These are phyloP conservation scores for Uloborus plumipes DNA, from an alignment of 2,888 invertebrate genomes.

Conservation along the genomic window DNA sequence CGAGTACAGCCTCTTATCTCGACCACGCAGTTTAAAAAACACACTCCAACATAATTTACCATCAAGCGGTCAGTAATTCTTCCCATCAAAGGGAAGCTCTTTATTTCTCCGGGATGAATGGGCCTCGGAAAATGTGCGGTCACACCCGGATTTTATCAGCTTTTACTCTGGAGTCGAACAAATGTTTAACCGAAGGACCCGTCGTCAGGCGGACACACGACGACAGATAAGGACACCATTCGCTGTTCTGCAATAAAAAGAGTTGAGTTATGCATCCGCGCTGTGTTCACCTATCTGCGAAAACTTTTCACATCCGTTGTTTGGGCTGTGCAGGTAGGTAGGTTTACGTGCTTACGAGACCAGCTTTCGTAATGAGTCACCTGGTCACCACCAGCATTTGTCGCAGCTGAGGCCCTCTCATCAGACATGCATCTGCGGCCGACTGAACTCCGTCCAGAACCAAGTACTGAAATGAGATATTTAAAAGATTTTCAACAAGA, in stretches of 20 bases:
- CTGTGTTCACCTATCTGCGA: slow-evolving; percentile 25
- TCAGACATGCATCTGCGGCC: too few species aligned
- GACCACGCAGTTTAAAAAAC: too few species aligned
- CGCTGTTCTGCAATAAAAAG: slow-evolving; percentile 50
- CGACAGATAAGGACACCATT: slow-evolving; percentile 25
- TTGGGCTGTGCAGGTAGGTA: neutral
- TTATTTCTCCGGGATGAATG: too few species aligned
- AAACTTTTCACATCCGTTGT: slow-evolving; percentile 54
- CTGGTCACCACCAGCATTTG: slow-evolving; percentile 3
- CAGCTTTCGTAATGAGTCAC: slow-evolving; percentile 47
- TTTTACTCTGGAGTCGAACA: slow-evolving; percentile 30
- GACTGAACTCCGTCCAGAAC: too few species aligned
- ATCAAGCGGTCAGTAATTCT: too few species aligned
- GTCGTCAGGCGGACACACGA: slow-evolving; percentile 24
- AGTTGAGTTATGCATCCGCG: slow-evolving; percentile 57
- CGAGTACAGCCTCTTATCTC: too few species aligned
- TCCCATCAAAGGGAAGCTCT: too few species aligned
- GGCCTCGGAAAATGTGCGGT: slow-evolving; percentile 25
- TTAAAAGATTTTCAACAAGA: too few species aligned
- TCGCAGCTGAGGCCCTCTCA: too few species aligned
- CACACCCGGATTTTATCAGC: slow-evolving; percentile 38
- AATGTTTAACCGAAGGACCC: slow-evolving; percentile 47
- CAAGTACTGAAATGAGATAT: too few species aligned
- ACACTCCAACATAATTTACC: too few species aligned
- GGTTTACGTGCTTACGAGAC: slow-evolving; percentile 35